Base-by-base conservation (phyloP, 2,113 vertebrate species). In the Hylia prasina region DNA sequence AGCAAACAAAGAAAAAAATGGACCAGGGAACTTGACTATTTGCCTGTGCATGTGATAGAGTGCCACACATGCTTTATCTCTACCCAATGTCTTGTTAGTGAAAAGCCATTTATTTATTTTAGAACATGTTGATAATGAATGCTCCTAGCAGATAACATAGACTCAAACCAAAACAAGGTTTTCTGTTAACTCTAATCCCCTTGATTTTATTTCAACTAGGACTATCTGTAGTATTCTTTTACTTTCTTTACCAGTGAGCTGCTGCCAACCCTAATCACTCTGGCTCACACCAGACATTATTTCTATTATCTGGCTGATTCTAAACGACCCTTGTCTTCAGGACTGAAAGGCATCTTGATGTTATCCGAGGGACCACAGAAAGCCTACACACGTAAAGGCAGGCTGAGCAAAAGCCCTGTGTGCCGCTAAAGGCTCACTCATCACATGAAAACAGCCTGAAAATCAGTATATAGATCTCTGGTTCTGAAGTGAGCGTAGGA, bases 31-130 rank as follows among this genome's bases (percentile, higher is more conserved):
- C 40, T 68, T 1, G 0, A 45, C 82, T 96, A 75, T 86, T 96
- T 94, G 63, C 77, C 57, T 54, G 50, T 70, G 69, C 50, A 58
- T 95, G 90, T 89, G 79, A 82, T 70, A 83, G 58, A 83, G 24
- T 87, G 77, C 47, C 85, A 96, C 68, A 84, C 57, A 92, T n/a
- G 57, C 50, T 93, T 96, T 96, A 92, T 94, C 96, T 87, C 72
- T 76, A 71, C 35, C 44, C 60, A 82, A 42, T 89, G 94, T 65
- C 90, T 92, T 94, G 80, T 88, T 81, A 96, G 30, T 86, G 82
- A 94, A 96, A 85, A 93, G 61, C 9, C 77, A 94, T 92, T 89
- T 95, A 94, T 96, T 96, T 96, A 95, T 95, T 92, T 93, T 83
- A 92, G 37, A 94, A 79, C 82, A 95, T 72, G 90, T 39, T 61